phyloP scores from a whole-genome alignment of 2,113 vertebrate species.

The Neogobius melanostomus region DNA sequence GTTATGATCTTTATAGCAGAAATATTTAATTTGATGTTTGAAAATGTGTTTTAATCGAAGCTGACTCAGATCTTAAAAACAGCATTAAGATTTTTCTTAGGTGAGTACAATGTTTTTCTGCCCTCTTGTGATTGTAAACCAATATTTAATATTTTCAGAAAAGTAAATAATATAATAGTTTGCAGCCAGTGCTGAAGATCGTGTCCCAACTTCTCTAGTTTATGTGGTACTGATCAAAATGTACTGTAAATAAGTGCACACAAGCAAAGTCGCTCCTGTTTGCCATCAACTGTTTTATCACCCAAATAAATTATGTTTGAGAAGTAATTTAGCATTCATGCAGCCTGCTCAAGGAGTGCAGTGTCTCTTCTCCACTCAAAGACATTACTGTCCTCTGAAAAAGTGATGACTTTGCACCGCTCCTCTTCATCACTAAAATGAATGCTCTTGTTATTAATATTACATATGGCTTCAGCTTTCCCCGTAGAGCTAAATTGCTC shows the following conservation, averaged over 20 bases:
- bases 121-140: too few species aligned
- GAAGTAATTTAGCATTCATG: conserved; percentile 22
- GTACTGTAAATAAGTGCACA: background rate
- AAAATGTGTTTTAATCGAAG: too few species aligned
- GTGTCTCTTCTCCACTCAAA: conserved; percentile 7
- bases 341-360: conserved; percentile 11
- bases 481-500: background rate
- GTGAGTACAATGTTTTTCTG: too few species aligned
- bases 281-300: conserved; percentile 17
- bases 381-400: background rate
- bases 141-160: too few species aligned
- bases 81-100: too few species aligned
- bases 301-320: conserved; percentile 24
- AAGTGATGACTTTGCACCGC: background rate
- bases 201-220: too few species aligned
- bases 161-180: too few species aligned
- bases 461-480: background rate
- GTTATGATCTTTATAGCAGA: too few species aligned
- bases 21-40: too few species aligned
- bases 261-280: background rate
- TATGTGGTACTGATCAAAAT: too few species aligned
- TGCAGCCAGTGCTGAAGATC: too few species aligned
- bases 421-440: background rate
- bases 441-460: background rate
- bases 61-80: too few species aligned